phyloP scores from a whole-genome alignment of 2,797 vertebrate species.

The Salarias fasciatus region DNA sequence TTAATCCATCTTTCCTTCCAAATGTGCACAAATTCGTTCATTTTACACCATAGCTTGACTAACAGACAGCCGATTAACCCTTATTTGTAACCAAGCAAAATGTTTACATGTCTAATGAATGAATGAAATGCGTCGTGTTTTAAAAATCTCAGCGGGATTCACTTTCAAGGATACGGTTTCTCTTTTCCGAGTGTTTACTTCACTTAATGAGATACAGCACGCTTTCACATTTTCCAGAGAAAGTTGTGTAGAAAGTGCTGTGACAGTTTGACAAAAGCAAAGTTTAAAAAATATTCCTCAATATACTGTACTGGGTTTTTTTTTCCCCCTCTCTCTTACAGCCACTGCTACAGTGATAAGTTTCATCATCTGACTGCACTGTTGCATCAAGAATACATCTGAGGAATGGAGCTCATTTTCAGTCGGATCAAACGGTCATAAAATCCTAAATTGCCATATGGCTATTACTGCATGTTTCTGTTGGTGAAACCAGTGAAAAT shows the following conservation, averaged over 20 bases:
- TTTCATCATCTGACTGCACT: slow-evolving; percentile 50
- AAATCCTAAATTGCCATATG: slow-evolving; percentile 32
- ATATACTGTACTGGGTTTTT: slow-evolving; percentile 15
- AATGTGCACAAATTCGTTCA: no score
- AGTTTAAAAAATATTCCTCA: slow-evolving; percentile 6
- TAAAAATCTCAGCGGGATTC: not conserved
- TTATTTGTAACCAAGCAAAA: slow-evolving; percentile 4
- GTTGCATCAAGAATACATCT: slow-evolving; percentile 44
- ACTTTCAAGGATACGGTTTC: slow-evolving; percentile 14
- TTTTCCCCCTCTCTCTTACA: not conserved
- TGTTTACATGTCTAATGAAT: slow-evolving; percentile 2
- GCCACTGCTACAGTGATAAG: slow-evolving; percentile 16
- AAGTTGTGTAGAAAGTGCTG: not conserved
- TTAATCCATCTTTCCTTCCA: no score
- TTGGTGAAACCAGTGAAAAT: slow-evolving; percentile 13
- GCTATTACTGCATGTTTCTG: slow-evolving; percentile 23
- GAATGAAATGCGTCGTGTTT: slow-evolving; percentile 3
- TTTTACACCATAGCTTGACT: slow-evolving; percentile 9
- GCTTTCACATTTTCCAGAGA: slow-evolving; percentile 3
- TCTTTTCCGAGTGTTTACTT: slow-evolving; percentile 25
- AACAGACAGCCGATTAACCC: slow-evolving; percentile 9
- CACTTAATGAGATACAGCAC: slow-evolving; percentile 29
- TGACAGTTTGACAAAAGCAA: slow-evolving; percentile 12
- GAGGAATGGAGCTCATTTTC: slow-evolving; percentile 41
- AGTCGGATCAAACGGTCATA: slow-evolving; percentile 20